Evolutionary conservation across 2,113 vertebrate species (phyloP).

Genomic region (Elgaria multicarinata): DNA sequence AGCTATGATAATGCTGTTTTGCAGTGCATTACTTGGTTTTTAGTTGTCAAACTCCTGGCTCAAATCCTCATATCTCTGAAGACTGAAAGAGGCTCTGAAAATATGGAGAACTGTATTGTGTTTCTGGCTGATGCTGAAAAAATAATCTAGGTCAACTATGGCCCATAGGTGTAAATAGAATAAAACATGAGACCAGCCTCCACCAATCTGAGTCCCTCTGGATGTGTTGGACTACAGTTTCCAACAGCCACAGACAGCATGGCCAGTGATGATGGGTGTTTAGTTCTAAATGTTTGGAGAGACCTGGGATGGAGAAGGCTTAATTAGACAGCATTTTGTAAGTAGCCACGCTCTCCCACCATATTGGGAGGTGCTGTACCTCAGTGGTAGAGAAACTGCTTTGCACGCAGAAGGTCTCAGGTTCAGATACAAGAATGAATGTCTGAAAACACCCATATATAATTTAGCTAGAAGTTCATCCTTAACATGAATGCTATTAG

Average conservation of each 20-base stretch:
- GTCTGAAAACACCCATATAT: too few relatives aligned
- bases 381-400: too few relatives aligned
- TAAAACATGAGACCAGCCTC: background rate
- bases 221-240: background rate
- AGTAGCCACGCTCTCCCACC: too few relatives aligned
- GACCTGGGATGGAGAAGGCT: too few relatives aligned
- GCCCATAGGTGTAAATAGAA: background rate
- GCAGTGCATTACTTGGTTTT: background rate
- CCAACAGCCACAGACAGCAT: background rate
- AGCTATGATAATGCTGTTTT: background rate
- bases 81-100: background rate
- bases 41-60: background rate
- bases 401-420: too few relatives aligned
- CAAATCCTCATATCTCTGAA: background rate
- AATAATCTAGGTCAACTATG: background rate
- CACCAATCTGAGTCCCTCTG: background rate
- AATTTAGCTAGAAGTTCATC: too few relatives aligned
- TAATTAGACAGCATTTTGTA: too few relatives aligned
- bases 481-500: too few relatives aligned
- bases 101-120: background rate
- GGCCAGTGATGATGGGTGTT: background rate
- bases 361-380: too few relatives aligned
- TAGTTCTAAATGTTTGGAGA: background rate
- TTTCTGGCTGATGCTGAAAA: background rate
- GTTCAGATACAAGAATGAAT: too few relatives aligned